These are phyloP conservation scores for Megaceryle maxima DNA, from an alignment of 2,113 vertebrate genomes.

Conservation along the genomic window DNA sequence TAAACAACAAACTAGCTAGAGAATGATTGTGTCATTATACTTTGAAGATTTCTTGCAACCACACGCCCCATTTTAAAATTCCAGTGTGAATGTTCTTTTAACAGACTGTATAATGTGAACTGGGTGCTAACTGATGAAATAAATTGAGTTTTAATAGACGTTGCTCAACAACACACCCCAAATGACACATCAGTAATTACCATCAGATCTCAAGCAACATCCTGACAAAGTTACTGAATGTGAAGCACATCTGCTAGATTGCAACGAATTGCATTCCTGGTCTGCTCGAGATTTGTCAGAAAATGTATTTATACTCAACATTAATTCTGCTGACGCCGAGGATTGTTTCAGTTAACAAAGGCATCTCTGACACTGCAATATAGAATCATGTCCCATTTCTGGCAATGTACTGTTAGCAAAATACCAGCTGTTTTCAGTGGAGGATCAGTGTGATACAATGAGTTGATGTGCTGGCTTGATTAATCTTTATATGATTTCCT, in stretches of 20 bases:
- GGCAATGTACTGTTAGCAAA: constrained; percentile 40
- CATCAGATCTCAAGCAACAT: constrained; percentile 42
- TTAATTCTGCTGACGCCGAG: constrained; percentile 51
- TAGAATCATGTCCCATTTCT: constrained; percentile 45
- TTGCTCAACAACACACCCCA: constrained; percentile 45
- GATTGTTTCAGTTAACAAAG: constrained; percentile 51
- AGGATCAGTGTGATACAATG: constrained; percentile 41
- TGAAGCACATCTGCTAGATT: constrained; percentile 40
- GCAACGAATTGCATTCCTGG: constrained; percentile 25
- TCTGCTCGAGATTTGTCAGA: constrained; percentile 39
- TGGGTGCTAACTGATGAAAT: constrained; percentile 33
- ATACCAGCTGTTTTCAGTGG: constrained; percentile 55
- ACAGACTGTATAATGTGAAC: neutral
- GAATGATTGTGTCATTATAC: neutral
- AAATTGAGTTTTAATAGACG: constrained; percentile 58
- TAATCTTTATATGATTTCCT: constrained; percentile 42
- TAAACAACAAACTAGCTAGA: neutral
- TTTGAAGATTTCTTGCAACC: neutral
- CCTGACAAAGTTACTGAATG: constrained; percentile 30
- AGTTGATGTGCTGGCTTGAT: constrained; percentile 40
- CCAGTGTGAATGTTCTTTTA: neutral
- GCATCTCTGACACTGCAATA: constrained; percentile 51
- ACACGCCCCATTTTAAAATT: neutral
- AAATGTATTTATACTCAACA: constrained; percentile 54
- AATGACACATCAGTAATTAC: constrained; percentile 51